phyloP scores from a whole-genome alignment of 2,888 invertebrate genomes.

The Sisyra terminalis region DNA sequence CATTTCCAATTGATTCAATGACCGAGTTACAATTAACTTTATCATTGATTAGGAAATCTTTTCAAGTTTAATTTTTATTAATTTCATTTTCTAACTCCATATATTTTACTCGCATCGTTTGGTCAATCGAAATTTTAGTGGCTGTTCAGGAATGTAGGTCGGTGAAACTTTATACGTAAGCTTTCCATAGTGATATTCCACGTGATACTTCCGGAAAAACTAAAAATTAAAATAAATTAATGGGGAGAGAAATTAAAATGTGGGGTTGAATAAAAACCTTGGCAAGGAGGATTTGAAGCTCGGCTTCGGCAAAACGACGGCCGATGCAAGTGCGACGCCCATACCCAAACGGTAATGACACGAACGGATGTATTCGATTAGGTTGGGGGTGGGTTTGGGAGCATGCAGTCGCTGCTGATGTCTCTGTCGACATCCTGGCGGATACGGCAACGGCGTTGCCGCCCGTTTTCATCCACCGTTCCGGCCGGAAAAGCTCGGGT shows the following conservation, averaged over 20 bases:
- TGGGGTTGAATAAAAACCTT: conserved; percentile 33
- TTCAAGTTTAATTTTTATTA: no score
- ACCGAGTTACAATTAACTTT: no score
- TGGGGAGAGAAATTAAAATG: background rate
- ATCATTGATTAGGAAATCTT: no score
- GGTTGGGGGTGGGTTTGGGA: conserved; percentile 7
- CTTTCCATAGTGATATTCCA: conserved; percentile 48
- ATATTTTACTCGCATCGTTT: conserved; percentile 16
- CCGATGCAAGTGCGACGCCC: conserved; percentile 65
- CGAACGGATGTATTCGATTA: conserved; percentile 54
- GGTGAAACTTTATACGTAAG: conserved; percentile 55
- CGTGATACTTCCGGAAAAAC: conserved; percentile 53
- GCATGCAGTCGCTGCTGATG: background rate
- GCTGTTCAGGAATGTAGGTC: conserved; percentile 56
- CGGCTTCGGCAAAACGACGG: conserved; percentile 65
- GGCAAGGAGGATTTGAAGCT: conserved; percentile 54
- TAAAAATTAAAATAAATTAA: conserved; percentile 27
- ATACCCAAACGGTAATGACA: conserved; percentile 59
- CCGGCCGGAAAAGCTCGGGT: conserved; percentile 53
- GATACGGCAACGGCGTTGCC: background rate
- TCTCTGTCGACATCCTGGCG: conserved; percentile 9
- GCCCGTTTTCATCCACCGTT: conserved; percentile 54
- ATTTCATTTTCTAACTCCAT: background rate
- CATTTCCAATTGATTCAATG: no score
- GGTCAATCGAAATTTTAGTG: conserved; percentile 47